Evolutionary conservation across 2,113 vertebrate species (phyloP), one percentile per base, ranked within the genome.

Genomic region (Thinocorus orbignyianus): DNA sequence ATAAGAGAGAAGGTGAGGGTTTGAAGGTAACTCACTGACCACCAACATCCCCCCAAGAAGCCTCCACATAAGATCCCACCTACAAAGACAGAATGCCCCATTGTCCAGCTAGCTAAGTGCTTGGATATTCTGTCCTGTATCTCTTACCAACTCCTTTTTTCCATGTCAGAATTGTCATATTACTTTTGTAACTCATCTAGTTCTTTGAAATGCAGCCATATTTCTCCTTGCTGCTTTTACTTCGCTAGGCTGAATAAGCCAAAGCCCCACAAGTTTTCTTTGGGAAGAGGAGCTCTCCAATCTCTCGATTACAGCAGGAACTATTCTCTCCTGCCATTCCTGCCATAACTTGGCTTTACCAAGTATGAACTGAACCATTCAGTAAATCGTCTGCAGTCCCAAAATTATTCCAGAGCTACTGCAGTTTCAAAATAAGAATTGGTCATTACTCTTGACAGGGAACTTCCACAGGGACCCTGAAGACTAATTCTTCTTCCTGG

Each of bases 51-150:
- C 7, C 11, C 26, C 23, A 35, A 4, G 31, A 17, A 6, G 8
- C 8, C 30, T 81, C 35, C 39, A 9, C 4, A 4, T 13, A 2
- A 0, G 12, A 68, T 33, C 37, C 41, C 26, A 71, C 18, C 26
- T 58, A 51, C 25, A 58, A 62, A 55, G 6, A 20, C 0, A 1
- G 13, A 48, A 81, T 6, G 3, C 3, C 61, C 17, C 30, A 6
- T 33, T 48, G 0, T 17, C 9, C 15, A 26, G 8, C 58, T 31
- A 49, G 6, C 15, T 13, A 55, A 80, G 24, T 0, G 2, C 6
- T 19, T 28, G 55, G 22, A 37, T 84, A 37, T 70, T 61, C 72
- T 30, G 13, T 25, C 35, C 15, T 15, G 0, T 41, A 80, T 28
- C 41, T 64, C 17, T 39, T 48, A 11, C 17, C 30, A 61, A 2